Evolutionary conservation across 2,113 vertebrate species (phyloP).

Genomic region (Vidua macroura): DNA sequence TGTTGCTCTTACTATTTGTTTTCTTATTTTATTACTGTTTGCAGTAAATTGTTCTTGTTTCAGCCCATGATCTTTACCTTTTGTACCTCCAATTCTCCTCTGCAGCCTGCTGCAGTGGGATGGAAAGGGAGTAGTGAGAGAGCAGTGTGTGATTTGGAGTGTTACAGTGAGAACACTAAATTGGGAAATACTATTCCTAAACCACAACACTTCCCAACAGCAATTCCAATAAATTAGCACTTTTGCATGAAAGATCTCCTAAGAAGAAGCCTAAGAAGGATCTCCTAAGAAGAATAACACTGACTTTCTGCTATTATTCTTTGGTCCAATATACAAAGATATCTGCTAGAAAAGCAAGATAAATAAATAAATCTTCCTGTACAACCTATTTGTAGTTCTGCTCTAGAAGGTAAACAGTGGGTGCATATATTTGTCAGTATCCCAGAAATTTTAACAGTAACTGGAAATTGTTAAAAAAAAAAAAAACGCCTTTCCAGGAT

Average conservation of each 20-base stretch:
- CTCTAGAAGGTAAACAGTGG: background rate
- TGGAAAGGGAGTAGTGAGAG: background rate
- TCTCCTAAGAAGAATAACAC: background rate
- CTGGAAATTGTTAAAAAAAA: background rate
- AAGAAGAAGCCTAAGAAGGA: background rate
- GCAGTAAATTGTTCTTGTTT: background rate
- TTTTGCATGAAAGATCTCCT: background rate
- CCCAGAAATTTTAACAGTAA: background rate
- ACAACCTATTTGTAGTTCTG: background rate
- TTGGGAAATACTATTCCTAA: background rate
- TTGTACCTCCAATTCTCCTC: background rate
- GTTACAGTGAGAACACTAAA: background rate
- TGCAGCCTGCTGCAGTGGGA: background rate
- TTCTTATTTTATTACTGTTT: background rate
- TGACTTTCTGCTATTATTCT: background rate
- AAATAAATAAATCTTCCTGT: background rate
- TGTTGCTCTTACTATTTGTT: background rate
- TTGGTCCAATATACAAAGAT: background rate
- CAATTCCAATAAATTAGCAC: slow-evolving; percentile 32
- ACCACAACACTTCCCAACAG: background rate
- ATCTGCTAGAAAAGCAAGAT: background rate
- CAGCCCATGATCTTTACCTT: background rate
- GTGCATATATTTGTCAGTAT: background rate
- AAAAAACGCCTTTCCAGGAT: background rate
- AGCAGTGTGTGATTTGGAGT: background rate